A percentile compares a stretch with the other conserved stretches of the same genome.
These are phyloP conservation scores for Tetramorium bicarinatum DNA, from an alignment of 2,888 invertebrate species.

Conservation along the genomic window DNA sequence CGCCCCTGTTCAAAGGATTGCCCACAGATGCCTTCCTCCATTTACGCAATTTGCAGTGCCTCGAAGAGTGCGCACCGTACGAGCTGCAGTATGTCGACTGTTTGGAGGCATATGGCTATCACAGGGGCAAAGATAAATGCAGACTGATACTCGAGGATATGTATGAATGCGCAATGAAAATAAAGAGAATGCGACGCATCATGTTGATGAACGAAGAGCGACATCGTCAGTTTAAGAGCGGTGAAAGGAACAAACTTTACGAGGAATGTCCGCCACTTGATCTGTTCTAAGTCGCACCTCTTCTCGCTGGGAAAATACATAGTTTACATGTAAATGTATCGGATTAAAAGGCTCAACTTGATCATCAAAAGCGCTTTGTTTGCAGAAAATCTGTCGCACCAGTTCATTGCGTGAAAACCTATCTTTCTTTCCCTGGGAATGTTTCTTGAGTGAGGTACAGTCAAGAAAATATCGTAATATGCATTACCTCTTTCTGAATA, in stretches of 20 bases:
- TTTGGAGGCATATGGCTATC: conserved; percentile 92
- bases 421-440: background rate
- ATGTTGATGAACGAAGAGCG: conserved; percentile 90
- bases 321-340: conserved; percentile 25
- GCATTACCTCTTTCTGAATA: background rate
- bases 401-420: background rate
- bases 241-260: conserved; percentile 12
- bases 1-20: conserved; percentile 90
- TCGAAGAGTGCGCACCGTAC: conserved; percentile 89
- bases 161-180: conserved; percentile 89
- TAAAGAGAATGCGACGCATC: conserved; percentile 89
- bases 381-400: background rate
- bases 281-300: background rate
- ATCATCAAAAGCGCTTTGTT: background rate
- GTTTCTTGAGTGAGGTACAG: background rate
- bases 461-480: background rate
- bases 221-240: conserved; percentile 87
- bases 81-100: conserved; percentile 93
- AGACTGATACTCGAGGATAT: conserved; percentile 89
- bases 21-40: conserved; percentile 91
- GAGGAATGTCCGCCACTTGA: conserved; percentile 19
- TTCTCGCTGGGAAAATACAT: background rate
- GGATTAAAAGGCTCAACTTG: background rate
- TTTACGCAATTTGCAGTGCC: conserved; percentile 89
- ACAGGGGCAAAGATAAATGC: conserved; percentile 90